phyloP scores from a whole-genome alignment of 2,113 vertebrate species.

The Phylloscopus trochiloides region DNA sequence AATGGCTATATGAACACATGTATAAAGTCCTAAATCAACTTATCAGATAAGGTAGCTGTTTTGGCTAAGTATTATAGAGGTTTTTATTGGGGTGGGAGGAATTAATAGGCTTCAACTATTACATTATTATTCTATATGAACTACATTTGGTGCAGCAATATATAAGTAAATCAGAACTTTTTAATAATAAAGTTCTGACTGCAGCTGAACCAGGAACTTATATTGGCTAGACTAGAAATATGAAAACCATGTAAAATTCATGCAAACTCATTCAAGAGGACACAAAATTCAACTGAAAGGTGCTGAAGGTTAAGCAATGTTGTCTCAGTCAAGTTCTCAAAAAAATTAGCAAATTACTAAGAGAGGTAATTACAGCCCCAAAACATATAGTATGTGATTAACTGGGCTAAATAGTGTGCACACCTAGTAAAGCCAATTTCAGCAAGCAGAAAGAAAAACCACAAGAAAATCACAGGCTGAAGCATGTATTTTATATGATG shows the following conservation, averaged over 20 bases:
- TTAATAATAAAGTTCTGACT: neutral
- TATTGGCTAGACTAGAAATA: neutral
- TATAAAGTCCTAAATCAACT: constrained; percentile 66
- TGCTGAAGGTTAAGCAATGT: neutral
- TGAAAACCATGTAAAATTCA: neutral
- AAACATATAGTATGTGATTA: neutral
- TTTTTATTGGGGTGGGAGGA: constrained; percentile 17
- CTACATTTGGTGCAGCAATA: constrained; percentile 18
- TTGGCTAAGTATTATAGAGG: constrained; percentile 29
- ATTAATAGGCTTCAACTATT: constrained; percentile 26
- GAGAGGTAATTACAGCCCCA: neutral
- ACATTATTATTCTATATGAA: neutral
- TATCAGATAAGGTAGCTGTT: constrained; percentile 61
- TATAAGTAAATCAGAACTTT: constrained; percentile 26
- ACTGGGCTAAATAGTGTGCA: neutral
- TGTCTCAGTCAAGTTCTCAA: neutral
- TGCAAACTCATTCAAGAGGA: neutral
- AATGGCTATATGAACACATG: constrained; percentile 67
- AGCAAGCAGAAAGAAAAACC: neutral
- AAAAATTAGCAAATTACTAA: neutral
- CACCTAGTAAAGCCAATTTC: neutral
- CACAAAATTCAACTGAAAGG: neutral
- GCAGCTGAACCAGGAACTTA: neutral
- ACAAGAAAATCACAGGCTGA: neutral
- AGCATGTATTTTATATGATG: neutral